Base-by-base conservation (phyloP, 1,140 invertebrate species). In the Melipona quadrifasciata region DNA sequence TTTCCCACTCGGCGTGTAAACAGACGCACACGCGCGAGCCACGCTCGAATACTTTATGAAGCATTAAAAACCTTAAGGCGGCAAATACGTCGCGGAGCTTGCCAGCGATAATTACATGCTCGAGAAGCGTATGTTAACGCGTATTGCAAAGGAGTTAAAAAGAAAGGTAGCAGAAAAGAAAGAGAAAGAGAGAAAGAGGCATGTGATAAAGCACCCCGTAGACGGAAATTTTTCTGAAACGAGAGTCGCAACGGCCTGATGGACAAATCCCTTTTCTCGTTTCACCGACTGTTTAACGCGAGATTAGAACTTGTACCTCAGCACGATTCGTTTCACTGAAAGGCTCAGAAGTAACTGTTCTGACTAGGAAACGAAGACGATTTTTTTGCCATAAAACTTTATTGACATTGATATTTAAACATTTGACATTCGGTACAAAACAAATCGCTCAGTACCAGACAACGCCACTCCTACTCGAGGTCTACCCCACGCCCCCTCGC, bases 81-180 rank as follows among this genome's bases (percentile, higher is more conserved):
- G 75, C 64, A 71, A 76, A 64, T 70, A 65, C 19, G 11, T 27
- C 47, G 64, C 27, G 51, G 47, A n/a, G 17, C 55, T 4, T 12
- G 57, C 47, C 10, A 11, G 21, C 67, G 67, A 79, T 84, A 84
- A 84, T 84, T 84, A 55, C 27, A 84, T 8, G 75, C 55, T 71
- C 67, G 55, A 27, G 55, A 31, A 70, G 61, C 61, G 31, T 76
- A 11, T 34, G 55, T 61, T 61, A n/a, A n/a, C 34, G 34, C 8
- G 16, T n/a, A 27, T 61, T 47, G 21, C 19, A 17, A 11, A 27
- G 34, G 39, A 12, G 24, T 47, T 6, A 2, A 55, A 6, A n/a
- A n/a, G 27, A 31, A 1, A 1, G 34, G 14, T n/a, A 19, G 12
- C 14, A 12, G 2, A 2, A 34, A 21, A 5, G 17, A 27, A 16